phyloP scores from a whole-genome alignment of 2,113 vertebrate genomes.

The Ursus arctos region DNA sequence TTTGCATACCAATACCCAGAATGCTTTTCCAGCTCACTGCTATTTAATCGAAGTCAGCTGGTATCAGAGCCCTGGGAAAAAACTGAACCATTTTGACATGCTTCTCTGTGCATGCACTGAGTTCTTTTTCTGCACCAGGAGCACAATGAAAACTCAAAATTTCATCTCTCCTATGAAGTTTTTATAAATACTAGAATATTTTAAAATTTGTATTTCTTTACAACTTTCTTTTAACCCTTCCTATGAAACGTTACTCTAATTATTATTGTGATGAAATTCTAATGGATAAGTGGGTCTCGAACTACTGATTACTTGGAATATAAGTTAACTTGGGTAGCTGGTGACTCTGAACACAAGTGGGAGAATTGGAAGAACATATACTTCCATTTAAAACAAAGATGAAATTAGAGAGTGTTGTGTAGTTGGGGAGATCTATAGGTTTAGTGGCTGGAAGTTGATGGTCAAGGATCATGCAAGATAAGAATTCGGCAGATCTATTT shows the following conservation, averaged over 20 bases:
- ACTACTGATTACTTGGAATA: neutral
- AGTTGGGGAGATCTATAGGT: neutral
- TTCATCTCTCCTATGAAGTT: slow-evolving; percentile 46
- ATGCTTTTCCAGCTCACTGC: slow-evolving; percentile 83
- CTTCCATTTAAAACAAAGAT: neutral
- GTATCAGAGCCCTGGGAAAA: slow-evolving; percentile 81
- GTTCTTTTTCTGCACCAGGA: slow-evolving; percentile 71
- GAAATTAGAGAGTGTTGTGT: neutral
- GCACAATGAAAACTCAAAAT: slow-evolving; percentile 63
- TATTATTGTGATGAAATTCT: slow-evolving; percentile 28
- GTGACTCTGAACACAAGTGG: neutral
- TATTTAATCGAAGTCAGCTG: slow-evolving; percentile 82
- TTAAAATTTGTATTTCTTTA: slow-evolving; percentile 38
- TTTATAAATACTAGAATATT: slow-evolving; percentile 33
- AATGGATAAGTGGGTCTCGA: neutral
- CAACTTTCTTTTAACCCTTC: slow-evolving; percentile 59
- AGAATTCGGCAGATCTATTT: neutral
- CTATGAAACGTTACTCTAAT: neutral
- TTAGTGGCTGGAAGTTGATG: neutral
- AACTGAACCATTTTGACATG: slow-evolving; percentile 73
- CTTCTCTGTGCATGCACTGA: slow-evolving; percentile 75
- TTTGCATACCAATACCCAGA: slow-evolving; percentile 82
- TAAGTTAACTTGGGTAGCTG: neutral
- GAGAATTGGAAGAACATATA: neutral
- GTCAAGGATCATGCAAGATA: neutral